These are phyloP conservation scores for Globia sparganii DNA, from an alignment of 2,888 invertebrate species.

Conservation along the genomic window DNA sequence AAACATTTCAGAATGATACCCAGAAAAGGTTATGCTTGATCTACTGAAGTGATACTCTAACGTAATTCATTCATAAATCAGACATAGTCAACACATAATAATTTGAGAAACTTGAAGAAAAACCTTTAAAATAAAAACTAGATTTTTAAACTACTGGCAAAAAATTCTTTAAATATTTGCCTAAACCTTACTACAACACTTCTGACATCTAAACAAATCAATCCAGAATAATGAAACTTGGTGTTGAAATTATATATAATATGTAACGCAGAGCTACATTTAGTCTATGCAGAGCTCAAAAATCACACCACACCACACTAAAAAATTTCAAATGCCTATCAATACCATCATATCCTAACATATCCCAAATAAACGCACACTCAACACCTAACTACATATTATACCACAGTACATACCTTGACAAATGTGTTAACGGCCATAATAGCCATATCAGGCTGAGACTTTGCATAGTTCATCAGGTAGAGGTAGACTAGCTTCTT, in stretches of 20 bases:
- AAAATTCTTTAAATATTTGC: background rate
- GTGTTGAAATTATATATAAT: background rate
- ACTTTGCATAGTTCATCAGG: constrained; percentile 99
- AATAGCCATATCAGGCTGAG: constrained; percentile 99
- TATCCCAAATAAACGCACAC: constrained; percentile 58
- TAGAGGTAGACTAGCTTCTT: constrained; percentile 99
- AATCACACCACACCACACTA: background rate
- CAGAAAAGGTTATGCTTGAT: constrained; percentile 39
- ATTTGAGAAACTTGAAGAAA: background rate
- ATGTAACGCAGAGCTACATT: background rate
- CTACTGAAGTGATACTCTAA: background rate
- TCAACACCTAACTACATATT: constrained; percentile 28
- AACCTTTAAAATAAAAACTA: background rate
- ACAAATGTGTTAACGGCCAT: constrained; percentile 99
- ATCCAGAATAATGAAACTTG: background rate
- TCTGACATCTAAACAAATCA: background rate
- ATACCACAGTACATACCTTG: constrained; percentile 92
- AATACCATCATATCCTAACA: constrained; percentile 15
- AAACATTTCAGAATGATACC: constrained; percentile 8
- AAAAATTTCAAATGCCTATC: background rate
- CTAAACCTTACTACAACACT: background rate
- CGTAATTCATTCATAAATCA: background rate
- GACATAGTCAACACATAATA: background rate
- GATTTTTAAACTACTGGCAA: background rate
- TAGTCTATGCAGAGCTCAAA: background rate